These are phyloP conservation scores for Euleptes europaea DNA, from an alignment of 2,113 vertebrate genomes.

Conservation along the genomic window DNA sequence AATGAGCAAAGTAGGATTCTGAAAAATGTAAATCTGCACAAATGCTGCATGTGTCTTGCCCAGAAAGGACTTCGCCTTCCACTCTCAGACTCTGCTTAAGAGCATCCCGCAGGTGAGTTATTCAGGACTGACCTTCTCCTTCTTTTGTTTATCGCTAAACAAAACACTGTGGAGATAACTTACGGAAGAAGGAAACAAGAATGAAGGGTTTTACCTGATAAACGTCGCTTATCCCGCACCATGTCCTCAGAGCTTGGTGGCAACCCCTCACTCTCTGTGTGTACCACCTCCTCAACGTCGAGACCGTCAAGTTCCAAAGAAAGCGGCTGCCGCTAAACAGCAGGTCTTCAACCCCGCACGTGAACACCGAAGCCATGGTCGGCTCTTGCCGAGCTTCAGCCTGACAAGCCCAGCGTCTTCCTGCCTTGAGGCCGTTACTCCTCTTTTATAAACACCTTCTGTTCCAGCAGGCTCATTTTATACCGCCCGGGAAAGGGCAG, in stretches of 20 bases:
- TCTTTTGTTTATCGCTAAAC: not conserved
- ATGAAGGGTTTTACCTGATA: constrained; percentile 83
- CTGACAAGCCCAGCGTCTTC: no score
- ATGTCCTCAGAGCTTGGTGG: constrained; percentile 84
- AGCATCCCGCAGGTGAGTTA: constrained; percentile 17
- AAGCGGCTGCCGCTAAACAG: constrained; percentile 86
- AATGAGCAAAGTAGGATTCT: accelerated
- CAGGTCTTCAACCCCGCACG: constrained; percentile 88
- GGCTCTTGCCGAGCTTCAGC: not conserved
- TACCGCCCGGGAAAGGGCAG: constrained; percentile 26
- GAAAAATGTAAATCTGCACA: not conserved
- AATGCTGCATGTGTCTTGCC: not conserved
- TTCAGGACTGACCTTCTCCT: accelerated
- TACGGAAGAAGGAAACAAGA: accelerated
- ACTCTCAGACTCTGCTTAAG: not conserved
- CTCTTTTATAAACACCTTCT: constrained; percentile 19
- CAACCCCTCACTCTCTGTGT: constrained; percentile 83
- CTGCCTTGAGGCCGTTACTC: not conserved
- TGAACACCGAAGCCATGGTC: constrained; percentile 84
- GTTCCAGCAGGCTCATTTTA: constrained; percentile 43
- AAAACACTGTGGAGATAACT: not conserved
- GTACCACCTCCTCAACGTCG: constrained; percentile 88
- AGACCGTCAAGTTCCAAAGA: constrained; percentile 86
- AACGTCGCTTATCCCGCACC: constrained; percentile 86
- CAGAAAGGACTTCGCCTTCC: not conserved